Conservation (phyloP, 35 echinoderm and acorn worm genomes). For the Amphiura filiformis region DNA sequence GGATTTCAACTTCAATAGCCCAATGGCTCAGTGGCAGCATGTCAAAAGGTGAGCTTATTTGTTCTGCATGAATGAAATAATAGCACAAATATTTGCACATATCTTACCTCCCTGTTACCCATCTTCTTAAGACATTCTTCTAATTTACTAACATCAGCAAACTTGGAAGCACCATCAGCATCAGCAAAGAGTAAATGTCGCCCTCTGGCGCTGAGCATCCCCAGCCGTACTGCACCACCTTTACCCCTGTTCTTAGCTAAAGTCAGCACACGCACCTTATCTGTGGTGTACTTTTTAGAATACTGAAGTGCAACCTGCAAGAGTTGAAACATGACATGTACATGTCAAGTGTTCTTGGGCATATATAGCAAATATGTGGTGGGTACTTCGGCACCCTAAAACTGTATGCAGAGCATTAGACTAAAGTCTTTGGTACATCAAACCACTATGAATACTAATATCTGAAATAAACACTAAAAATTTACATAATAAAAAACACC, state of each 20-base stretch:
- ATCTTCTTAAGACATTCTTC: conserved; percentile 73
- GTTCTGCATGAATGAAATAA: too few species aligned
- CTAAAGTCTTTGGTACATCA: background rate
- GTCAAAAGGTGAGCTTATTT: too few species aligned
- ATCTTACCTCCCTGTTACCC: conserved; percentile 68
- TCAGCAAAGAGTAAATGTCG: conserved; percentile 84
- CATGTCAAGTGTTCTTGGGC: background rate
- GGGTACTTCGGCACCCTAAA: background rate
- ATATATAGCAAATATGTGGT: background rate
- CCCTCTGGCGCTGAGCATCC: conserved; percentile 95
- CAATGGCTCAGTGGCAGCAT: too few species aligned
- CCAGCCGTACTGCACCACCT: conserved; percentile 86
- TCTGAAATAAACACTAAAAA: too few species aligned
- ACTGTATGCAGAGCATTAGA: background rate
- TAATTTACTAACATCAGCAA: conserved; percentile 72
- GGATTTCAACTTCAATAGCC: too few species aligned
- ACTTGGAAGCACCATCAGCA: conserved; percentile 98
- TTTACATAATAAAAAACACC: too few species aligned
- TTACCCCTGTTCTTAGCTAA: conserved; percentile 85
- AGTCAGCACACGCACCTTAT: conserved; percentile 76
- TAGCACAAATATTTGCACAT: too few species aligned
- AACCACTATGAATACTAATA: background rate
- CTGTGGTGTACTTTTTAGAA: conserved; percentile 66
- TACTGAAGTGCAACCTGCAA: conserved; percentile 86
- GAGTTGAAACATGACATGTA: background rate